Evolutionary conservation across 2,888 invertebrate genomes (phyloP), one percentile per base, ranked within the genome.

Genomic region (Sinotaia quadrata): DNA sequence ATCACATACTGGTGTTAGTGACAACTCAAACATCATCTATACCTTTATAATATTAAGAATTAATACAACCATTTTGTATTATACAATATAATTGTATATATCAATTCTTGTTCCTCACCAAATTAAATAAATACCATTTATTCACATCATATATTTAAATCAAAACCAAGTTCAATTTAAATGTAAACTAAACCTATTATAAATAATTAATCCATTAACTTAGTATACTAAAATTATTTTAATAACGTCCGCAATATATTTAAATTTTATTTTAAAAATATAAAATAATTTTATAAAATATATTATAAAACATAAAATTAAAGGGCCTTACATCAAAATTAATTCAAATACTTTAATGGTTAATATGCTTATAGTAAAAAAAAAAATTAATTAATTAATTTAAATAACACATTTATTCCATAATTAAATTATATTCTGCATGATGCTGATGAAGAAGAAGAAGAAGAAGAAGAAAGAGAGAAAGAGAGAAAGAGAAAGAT

Each of bases 41-140:
- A 67, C 65, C 4, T 27, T 47, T 52, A 60, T 61, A 34, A 66
- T 29, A 31, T 49, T 36, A 15, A 68, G 37, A 47, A 71, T 59
- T 12, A 49, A 36, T n/a, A 71, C 18, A 10, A 29, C 21, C 15
- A 2, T 27, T 21, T 37, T 33, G 7, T 29, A 21, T 36, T 57
- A 24, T 47, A 33, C 10, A 18, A 12, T 18, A 1, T 33, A 31
- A 58, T 36, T 10, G 24, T 49, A 2, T 2, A 12, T 47, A 33
- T 10, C 5, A 31, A 15, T 41, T 21, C 21, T 58, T 56, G 44
- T 37, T 12, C 44, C 41, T 29, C 41, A 37, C 2, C n/a, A 34
- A 24, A 54, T 4, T 56, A 61, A 54, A 59, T 56, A 54, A 56
- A 61, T 61, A 61, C 61, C 41, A 56, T 34, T 34, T 34, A 44